Base-by-base conservation (phyloP, 2,797 vertebrate species). In the Karalla daura region DNA sequence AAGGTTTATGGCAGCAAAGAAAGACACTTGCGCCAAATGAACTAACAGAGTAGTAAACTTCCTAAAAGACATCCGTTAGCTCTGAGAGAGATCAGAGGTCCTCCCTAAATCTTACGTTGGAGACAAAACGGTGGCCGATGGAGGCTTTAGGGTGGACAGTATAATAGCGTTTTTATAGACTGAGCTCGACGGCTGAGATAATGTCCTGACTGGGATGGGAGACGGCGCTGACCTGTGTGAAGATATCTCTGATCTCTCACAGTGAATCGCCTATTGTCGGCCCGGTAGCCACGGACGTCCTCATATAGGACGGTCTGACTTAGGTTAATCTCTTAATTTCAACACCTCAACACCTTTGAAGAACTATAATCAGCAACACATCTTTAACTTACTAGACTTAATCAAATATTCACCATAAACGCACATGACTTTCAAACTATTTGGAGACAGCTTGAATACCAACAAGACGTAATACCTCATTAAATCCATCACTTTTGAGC, bases 1-100 rank as follows among this genome's bases (percentile, higher is more conserved):
- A 25, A 32, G 58, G 79, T 91, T 90, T 90, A 89, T 86, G 55
- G 82, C 72, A 28, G 63, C 63, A 50, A 21, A 76, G 79, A 88
- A 80, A 76, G 61, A 86, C 64, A 76, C 65, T 68, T 77, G 76
- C 67, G 80, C 80, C 83, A 88, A 83, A 90, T 81, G 72, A 89
- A 81, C 82, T 85, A 89, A 91, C 87, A 65, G 73, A 72, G 84
- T 53, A 82, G 78, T 92, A 92, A 92, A 91, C 72, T 86, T 82
- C 53, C 81, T 82, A 84, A 72, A 76, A 86, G 79, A 86, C 85
- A 83, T 89, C 65, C 39, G 64, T 89, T 91, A 87, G 72, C 70
- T 55, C 63, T 15, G 70, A 63, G 62, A 64, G 74, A 67, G 78
- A 80, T 63, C 47, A 54, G 25, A 63, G 74, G 45, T 78, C 74